Evolutionary conservation across 2,797 vertebrate species (phyloP).

Genomic region (Rhyacichthys aspro): DNA sequence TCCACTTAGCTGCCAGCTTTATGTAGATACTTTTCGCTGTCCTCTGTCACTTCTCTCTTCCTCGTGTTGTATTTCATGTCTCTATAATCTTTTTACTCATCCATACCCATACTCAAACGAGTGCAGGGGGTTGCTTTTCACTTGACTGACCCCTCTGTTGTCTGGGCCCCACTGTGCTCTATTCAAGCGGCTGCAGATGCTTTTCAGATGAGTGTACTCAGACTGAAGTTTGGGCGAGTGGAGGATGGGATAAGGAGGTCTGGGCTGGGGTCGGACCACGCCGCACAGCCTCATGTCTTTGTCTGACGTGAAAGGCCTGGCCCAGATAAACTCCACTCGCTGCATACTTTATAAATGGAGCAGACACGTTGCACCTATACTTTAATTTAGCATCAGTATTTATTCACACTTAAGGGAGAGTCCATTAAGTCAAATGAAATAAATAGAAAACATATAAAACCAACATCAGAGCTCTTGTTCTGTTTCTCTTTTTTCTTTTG

Average conservation of each 20-base stretch:
- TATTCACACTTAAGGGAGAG: not conserved
- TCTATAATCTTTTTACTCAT: constrained; percentile 17
- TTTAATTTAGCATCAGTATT: not conserved
- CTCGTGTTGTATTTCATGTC: constrained; percentile 19
- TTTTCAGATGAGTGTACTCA: constrained; percentile 63
- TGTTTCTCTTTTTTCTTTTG: too few relatives aligned
- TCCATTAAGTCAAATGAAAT: too few relatives aligned
- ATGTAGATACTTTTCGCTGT: constrained; percentile 31
- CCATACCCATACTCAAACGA: constrained; percentile 32
- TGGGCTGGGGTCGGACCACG: constrained; percentile 22
- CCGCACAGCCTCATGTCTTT: constrained; percentile 23
- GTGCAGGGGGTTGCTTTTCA: constrained; percentile 37
- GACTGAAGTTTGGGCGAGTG: constrained; percentile 46
- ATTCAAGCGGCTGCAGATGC: constrained; percentile 74
- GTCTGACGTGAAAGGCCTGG: constrained; percentile 24
- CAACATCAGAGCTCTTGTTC: too few relatives aligned
- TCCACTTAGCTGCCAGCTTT: constrained; percentile 18
- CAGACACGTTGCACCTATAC: not conserved
- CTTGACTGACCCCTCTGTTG: constrained; percentile 50
- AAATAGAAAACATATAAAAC: too few relatives aligned
- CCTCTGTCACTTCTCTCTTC: constrained; percentile 14
- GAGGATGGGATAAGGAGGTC: constrained; percentile 57
- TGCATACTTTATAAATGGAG: constrained; percentile 11
- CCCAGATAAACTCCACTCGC: constrained; percentile 23
- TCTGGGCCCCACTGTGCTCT: constrained; percentile 56